Evolutionary conservation across 2,797 vertebrate species (phyloP), one percentile per base, ranked within the genome.

Genomic region (Sebastes dallii): DNA sequence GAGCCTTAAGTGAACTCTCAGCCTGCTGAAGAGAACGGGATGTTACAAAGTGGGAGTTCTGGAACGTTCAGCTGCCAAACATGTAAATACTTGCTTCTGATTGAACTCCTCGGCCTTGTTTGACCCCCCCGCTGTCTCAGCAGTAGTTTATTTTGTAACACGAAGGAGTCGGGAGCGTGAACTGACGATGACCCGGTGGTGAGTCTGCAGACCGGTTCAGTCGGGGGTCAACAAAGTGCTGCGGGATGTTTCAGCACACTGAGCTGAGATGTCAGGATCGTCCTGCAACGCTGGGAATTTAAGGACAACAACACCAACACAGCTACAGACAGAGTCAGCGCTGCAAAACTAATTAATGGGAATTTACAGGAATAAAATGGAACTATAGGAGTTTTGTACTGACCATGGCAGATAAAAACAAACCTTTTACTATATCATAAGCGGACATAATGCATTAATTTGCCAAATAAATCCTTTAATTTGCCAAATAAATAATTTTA

Each of bases 51-150:
- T 25, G 52, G 52, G 76, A 72, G 80, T 54, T 54, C 58, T 81
- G 66, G 54, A 14, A 32, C 89, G 39, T 39, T 78, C 3, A 1
- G 24, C 54, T 30, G 5, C 20, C 54, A 66, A 83, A 34, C 12
- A 30, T 66, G 71, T 88, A 88, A 88, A 92, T 87, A 89, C 55
- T 79, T 83, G 39, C 0, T 42, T 75, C 29, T 81, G 72, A 34
- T 0, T 78, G 79, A 81, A 79, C 79, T 70, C 46, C 1, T 3
- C 5, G 13, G 18, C 54, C 24, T 3, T 0, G 18, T 58, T 25
- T 27, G 72, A 67, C 84, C 83, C 1, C 39, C 72, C 46, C 12
- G 18, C 50, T 5, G 36, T 36, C 46, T n/a, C 29, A 32, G 32
- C 59, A 5, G 13, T 2, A 22, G 58, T 58, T 56, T 25, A 32